Evolutionary conservation across 37 sponge, comb jelly and placozoan genomes (phyloP), one percentile per base, ranked within the genome.

Genomic region (Ephydatia muelleri): DNA sequence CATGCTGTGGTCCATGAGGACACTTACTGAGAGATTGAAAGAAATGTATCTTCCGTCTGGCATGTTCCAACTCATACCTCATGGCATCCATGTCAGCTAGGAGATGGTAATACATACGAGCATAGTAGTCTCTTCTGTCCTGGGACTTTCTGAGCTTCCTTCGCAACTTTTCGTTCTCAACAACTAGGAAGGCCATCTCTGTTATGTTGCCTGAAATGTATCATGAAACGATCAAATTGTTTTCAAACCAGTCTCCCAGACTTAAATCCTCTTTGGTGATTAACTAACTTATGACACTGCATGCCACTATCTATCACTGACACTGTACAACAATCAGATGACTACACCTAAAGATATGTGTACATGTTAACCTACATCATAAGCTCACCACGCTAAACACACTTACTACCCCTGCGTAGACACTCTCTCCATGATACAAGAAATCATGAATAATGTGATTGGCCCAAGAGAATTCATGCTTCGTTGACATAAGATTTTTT

Each of bases 61-160:
- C 90, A n/a, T 27, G 65, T 40, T 13, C 47, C 25, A 89, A 35
- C 49, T 89, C 69, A 69, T 32, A 67, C 34, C 84, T 79, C 0
- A 80, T 80, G 40, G 80, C 76, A 32, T 89, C 90, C 22, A 84
- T 70, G 33, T 89, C 76, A 16, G 85, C 39, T 27, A 65, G 40
- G n/a, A 75, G 35, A 9, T 57, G 37, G 74, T 80, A 80, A 74
- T 89, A 89, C 34, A 84, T 68, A 25, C 74, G 68, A 5, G 90
- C 90, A 38, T 89, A 89, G 67, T 89, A 77, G 73, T 89, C 90
- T 67, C 90, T 70, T 21, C 90, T 29, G 36, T 80, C 75, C 68
- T 89, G 80, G 23, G 70, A 81, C 72, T 84, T 83, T 12, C 47
- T 47, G 29, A 83, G 77, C 81, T 89, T 89, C 13, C 80, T 34